A percentile compares a stretch with the other conserved stretches of the same genome.
phyloP scores from a whole-genome alignment of 2,888 invertebrate species.

The Adelognathus sp. region DNA sequence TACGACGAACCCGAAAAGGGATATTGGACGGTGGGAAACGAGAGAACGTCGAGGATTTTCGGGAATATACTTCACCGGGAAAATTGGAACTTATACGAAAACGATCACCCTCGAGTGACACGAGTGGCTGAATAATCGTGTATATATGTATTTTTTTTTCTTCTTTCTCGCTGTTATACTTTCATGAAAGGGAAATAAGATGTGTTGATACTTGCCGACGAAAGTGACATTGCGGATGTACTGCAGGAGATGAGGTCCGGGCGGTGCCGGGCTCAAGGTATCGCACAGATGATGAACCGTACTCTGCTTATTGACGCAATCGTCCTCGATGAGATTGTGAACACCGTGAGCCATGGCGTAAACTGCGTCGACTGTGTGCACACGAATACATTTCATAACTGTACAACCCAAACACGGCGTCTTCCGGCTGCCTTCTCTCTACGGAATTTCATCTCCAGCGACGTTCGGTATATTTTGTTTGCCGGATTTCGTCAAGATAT shows the following conservation, averaged over 20 bases:
- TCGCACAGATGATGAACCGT: conserved; percentile 80
- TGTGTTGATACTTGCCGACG: conserved; percentile 75
- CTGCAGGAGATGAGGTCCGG: conserved; percentile 84
- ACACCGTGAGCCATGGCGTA: conserved; percentile 89
- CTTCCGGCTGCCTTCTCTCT: not conserved
- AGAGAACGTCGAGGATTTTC: not conserved
- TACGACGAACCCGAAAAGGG: not conserved
- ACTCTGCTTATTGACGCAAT: conserved; percentile 81
- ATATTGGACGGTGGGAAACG: conserved; percentile 10
- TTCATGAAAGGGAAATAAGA: not conserved
- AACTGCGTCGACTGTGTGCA: conserved; percentile 87
- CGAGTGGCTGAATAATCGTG: not conserved
- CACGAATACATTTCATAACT: conserved; percentile 56
- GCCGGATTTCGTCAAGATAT: no score
- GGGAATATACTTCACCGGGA: not conserved
- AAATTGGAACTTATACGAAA: conserved; percentile 11
- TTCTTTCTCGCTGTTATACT: not conserved
- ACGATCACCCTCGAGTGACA: not conserved
- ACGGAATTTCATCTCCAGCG: not conserved
- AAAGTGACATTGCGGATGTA: conserved; percentile 86
- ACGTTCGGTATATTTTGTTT: no score
- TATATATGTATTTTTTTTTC: not conserved
- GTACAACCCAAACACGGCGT: not conserved
- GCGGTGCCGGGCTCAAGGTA: conserved; percentile 81
- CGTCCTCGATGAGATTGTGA: conserved; percentile 84